Conservation (phyloP, 2,113 vertebrate species). For the Nyctibius bracteatus region DNA sequence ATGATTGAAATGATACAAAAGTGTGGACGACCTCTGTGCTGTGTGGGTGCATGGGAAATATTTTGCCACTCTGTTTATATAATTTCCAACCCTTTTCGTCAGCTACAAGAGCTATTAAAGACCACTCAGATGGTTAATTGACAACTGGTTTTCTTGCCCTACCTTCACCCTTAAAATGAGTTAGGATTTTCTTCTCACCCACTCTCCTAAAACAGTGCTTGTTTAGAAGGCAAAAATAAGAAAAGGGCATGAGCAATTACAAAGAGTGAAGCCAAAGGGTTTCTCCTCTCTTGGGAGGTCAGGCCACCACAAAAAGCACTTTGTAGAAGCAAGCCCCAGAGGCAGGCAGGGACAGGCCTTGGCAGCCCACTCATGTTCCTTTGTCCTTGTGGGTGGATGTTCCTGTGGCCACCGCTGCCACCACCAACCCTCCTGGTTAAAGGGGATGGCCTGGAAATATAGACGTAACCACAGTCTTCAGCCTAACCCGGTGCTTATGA, state of each 20-base stretch:
- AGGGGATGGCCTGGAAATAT: not conserved
- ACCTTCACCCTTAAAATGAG: not conserved
- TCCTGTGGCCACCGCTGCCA: not conserved
- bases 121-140: not conserved
- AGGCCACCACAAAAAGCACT: not conserved
- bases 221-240: not conserved
- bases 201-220: not conserved
- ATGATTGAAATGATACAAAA: not conserved
- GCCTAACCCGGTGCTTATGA: not conserved
- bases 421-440: fast-evolving
- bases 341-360: not conserved
- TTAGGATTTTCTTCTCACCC: not conserved
- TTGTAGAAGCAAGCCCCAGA: not conserved
- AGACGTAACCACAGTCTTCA: too few relatives aligned
- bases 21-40: not conserved
- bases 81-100: not conserved
- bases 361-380: fast-evolving
- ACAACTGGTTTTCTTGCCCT: not conserved
- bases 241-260: fast-evolving
- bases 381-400: not conserved
- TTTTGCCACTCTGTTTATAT: not conserved
- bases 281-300: not conserved
- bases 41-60: fast-evolving
- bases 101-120: not conserved
- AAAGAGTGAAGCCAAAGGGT: not conserved